Evolutionary conservation across 2,888 invertebrate species (phyloP).

Genomic region (Zygogramma bicolorata): DNA sequence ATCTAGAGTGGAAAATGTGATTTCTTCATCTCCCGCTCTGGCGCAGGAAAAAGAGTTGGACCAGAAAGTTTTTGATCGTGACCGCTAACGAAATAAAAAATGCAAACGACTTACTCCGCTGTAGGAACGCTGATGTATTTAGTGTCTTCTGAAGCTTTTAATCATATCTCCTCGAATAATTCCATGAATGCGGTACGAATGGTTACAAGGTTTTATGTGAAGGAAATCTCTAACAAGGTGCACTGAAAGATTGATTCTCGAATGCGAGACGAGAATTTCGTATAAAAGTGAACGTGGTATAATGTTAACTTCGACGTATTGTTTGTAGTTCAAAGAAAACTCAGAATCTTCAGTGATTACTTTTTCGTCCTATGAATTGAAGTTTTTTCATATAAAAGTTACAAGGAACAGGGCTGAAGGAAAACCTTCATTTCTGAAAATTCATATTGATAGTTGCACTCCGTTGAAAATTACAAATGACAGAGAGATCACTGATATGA

Average conservation of each 20-base stretch:
- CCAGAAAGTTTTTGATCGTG: not conserved
- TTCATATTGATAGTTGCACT: too few species aligned
- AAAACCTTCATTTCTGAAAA: too few species aligned
- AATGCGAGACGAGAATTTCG: not conserved
- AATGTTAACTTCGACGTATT: conserved; percentile 14
- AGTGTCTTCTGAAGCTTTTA: conserved; percentile 61
- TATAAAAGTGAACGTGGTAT: not conserved
- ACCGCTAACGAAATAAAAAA: not conserved
- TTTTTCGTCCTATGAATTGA: not conserved
- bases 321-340: not conserved
- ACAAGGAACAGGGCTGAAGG: too few species aligned
- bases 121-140: conserved; percentile 55
- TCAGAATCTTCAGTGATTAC: not conserved
- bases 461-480: too few species aligned
- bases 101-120: conserved; percentile 48
- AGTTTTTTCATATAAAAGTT: too few species aligned
- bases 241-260: conserved; percentile 50
- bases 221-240: conserved; percentile 52
- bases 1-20: conserved; percentile 67
- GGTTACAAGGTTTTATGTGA: conserved; percentile 53
- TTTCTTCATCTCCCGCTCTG: conserved; percentile 65
- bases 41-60: conserved; percentile 50
- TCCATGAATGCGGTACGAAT: conserved; percentile 54
- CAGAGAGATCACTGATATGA: too few species aligned
- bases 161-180: conserved; percentile 60